Evolutionary conservation across 1,140 invertebrate species (phyloP).

Genomic region (Orius laevigatus): DNA sequence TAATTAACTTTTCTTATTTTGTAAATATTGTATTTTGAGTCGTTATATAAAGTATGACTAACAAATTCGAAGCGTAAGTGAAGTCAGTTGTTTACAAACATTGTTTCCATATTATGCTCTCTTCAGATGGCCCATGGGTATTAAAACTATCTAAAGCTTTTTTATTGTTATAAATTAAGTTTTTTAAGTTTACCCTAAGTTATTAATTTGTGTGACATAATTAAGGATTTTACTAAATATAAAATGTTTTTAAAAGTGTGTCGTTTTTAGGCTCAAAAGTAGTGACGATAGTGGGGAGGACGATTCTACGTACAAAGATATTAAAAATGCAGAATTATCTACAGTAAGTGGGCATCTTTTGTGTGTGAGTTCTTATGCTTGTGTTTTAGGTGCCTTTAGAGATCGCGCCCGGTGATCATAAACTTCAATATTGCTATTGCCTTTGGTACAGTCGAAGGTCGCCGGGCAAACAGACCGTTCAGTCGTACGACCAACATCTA

Average conservation of each 20-base stretch:
- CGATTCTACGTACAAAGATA: constrained; percentile 29
- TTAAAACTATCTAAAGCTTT: constrained; percentile 4
- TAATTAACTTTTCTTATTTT: no score
- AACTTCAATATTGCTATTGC: constrained; percentile 75
- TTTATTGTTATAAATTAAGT: constrained; percentile 7
- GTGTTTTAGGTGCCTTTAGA: constrained; percentile 36
- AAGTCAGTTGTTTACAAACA: constrained; percentile 1
- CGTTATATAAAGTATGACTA: constrained; percentile 13
- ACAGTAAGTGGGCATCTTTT: constrained; percentile 27
- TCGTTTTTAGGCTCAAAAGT: constrained; percentile 35
- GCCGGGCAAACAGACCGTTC: constrained; percentile 11
- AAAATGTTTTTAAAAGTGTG: background rate
- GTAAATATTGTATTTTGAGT: no score
- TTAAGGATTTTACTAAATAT: background rate
- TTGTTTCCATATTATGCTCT: background rate
- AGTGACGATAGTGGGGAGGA: constrained; percentile 40
- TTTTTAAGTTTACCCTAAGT: constrained; percentile 3
- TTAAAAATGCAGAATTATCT: constrained; percentile 27
- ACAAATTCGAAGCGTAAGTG: constrained; percentile 18
- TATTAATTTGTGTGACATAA: constrained; percentile 11
- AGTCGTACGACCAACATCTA: constrained; percentile 48
- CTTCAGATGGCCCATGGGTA: background rate
- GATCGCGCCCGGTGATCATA: constrained; percentile 62
- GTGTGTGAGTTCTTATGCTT: constrained; percentile 21
- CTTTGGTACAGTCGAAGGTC: constrained; percentile 72